Conservation (phyloP, 2,888 invertebrate species). For the Hemistola chrysoprasaria region DNA sequence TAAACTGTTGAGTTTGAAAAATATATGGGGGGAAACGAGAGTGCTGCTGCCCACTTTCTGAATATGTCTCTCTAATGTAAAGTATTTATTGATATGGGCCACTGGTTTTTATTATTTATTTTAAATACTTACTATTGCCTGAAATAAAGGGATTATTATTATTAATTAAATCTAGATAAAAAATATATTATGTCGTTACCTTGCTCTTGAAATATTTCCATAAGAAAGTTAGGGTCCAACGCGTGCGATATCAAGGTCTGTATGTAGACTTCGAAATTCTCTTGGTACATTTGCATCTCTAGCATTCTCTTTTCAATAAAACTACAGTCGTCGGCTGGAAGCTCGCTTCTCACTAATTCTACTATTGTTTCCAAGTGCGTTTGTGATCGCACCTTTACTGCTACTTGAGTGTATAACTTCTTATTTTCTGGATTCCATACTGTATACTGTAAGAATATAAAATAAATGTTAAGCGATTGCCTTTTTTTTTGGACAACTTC, state of each 20-base stretch:
- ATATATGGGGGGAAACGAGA: too few relatives aligned
- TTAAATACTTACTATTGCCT: too few relatives aligned
- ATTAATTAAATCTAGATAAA: too few relatives aligned
- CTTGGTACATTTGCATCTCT: slow-evolving; percentile 89
- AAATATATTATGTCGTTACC: too few relatives aligned
- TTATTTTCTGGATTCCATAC: slow-evolving; percentile 93
- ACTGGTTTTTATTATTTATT: too few relatives aligned
- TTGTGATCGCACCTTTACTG: slow-evolving; percentile 88
- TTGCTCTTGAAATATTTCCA: slow-evolving; percentile 94
- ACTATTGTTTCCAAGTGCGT: slow-evolving; percentile 90
- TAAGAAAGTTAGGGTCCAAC: slow-evolving; percentile 93
- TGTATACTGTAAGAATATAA: slow-evolving; percentile 84
- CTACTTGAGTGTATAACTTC: slow-evolving; percentile 89
- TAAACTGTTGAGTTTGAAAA: too few relatives aligned
- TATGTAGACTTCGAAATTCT: slow-evolving; percentile 95
- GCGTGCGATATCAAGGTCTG: slow-evolving; percentile 96
- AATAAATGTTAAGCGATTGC: too few relatives aligned
- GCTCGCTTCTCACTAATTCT: slow-evolving; percentile 88
- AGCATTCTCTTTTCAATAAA: slow-evolving; percentile 89
- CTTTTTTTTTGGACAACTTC: too few relatives aligned
- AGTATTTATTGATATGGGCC: too few relatives aligned
- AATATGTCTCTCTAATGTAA: too few relatives aligned
- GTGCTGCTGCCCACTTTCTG: too few relatives aligned
- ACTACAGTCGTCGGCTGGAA: slow-evolving; percentile 86
- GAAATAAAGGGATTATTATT: too few relatives aligned